Evolutionary conservation across 2,888 invertebrate genomes (phyloP), one percentile per base, ranked within the genome.

Genomic region (Lordiphosa andalusiaca): DNA sequence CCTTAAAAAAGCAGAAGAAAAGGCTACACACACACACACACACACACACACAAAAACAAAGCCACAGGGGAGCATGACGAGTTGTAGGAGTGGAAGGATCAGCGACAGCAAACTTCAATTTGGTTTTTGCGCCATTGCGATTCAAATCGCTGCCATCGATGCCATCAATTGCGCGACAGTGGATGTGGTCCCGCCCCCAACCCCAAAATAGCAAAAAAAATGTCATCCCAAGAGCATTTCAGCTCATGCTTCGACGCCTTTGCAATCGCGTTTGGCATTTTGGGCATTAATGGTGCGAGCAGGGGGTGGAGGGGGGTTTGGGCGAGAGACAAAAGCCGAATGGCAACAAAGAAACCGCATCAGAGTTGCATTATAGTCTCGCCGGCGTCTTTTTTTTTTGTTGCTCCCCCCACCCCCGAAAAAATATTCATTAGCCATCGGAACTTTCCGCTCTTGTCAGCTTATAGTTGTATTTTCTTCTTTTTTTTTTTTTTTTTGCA

Each of bases 181-280:
- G 19, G 51, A 16, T 19, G 19, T 46, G 12, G 19, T 46, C 48
- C 30, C 13, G 19, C 16, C 10, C 7, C 36, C 16, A 7, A 16
- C 4, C 7, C 9, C 7, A 33, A 62, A 12, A 3, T 9, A 13
- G 13, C 4, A 23, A 30, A 70, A 75, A 75, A 71, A 49, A 40
- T 70, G 75, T 74, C 63, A 51, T 42, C 70, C 78, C 78, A 58
- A 56, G 70, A 72, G 78, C 62, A 70, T 77, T 82, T 72, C 68
- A 63, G 50, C 82, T 72, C 63, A 75, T 72, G 82, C 77, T 78
- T 77, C 80, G 75, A 77, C 77, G 77, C 77, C 83, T 82, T 74
- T 65, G 72, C 80, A 82, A 77, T 77, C 65, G 75, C 80, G 69
- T 75, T 77, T 78, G 80, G 64, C 67, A 64, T 77, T 78, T 72